phyloP scores from a whole-genome alignment of 2,888 invertebrate species.

The Lasioglossum lativentre region DNA sequence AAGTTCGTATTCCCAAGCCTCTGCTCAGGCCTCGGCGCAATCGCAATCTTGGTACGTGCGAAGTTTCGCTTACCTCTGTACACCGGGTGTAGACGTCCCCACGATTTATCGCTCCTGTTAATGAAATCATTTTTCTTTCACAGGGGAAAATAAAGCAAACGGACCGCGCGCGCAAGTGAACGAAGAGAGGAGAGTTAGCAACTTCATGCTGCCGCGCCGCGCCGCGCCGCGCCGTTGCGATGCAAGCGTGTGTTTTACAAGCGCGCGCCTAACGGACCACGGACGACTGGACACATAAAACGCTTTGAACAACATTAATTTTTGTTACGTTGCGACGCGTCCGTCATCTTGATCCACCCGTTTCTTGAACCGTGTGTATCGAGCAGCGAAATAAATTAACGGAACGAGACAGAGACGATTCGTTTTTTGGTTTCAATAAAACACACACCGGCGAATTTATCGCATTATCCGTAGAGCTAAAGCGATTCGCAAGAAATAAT shows the following conservation, averaged over 20 bases:
- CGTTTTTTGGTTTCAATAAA: conserved; percentile 52
- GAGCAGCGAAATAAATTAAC: conserved; percentile 25
- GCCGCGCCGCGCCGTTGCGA: background rate
- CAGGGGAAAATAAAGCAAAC: conserved; percentile 44
- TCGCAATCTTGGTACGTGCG: conserved; percentile 63
- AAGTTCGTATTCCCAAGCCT: conserved; percentile 72
- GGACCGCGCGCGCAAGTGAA: background rate
- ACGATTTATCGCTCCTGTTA: background rate
- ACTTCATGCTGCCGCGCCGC: conserved; percentile 52
- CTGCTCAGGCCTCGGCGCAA: conserved; percentile 65
- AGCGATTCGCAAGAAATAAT: conserved; percentile 59
- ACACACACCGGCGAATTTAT: conserved; percentile 23
- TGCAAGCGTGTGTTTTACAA: background rate
- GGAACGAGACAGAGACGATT: conserved; percentile 41
- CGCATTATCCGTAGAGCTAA: conserved; percentile 41
- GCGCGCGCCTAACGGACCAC: background rate
- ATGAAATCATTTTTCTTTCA: conserved; percentile 24
- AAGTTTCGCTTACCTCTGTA: conserved; percentile 17
- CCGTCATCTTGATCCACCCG: conserved; percentile 22
- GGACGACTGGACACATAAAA: background rate
- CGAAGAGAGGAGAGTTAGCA: background rate
- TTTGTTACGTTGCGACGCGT: conserved; percentile 16
- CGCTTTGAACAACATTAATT: conserved; percentile 19
- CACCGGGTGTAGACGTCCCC: background rate
- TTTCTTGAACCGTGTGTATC: conserved; percentile 42